Percentiles rank a stretch among this genome's conserved stretches.
These are phyloP conservation scores for Trissonchulus sp. DNA, from an alignment of 2,888 invertebrate genomes.

Conservation along the genomic window DNA sequence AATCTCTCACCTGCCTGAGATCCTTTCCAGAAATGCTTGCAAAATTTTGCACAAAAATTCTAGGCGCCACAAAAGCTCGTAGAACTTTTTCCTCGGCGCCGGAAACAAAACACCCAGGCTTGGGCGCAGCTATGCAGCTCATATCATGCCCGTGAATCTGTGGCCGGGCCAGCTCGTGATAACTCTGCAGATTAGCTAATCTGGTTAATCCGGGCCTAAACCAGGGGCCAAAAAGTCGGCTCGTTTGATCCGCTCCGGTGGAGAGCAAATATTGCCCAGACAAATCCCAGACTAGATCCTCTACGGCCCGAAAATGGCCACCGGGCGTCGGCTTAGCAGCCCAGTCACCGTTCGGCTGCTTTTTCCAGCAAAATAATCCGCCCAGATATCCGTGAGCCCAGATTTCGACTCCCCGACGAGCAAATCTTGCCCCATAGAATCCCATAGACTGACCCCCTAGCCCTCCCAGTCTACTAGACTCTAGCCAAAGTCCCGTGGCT, in stretches of 20 bases:
- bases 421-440: conserved; percentile 43
- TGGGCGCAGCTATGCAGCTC: conserved; percentile 61
- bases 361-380: conserved; percentile 18
- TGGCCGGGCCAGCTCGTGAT: conserved; percentile 90
- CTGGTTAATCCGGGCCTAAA: not conserved
- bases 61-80: conserved; percentile 75
- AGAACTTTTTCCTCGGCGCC: conserved; percentile 94
- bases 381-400: conserved; percentile 35
- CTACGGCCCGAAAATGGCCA: conserved; percentile 43
- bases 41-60: conserved; percentile 73
- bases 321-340: conserved; percentile 32
- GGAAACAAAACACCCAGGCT: conserved; percentile 65
- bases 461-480: conserved; percentile 40
- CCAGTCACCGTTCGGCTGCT: conserved; percentile 25
- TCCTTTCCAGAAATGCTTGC: not conserved
- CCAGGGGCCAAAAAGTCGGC: conserved; percentile 40
- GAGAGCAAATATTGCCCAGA: conserved; percentile 41
- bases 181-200: conserved; percentile 53
- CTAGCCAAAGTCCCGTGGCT: conserved; percentile 28
- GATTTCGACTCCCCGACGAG: conserved; percentile 30
- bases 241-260: conserved; percentile 45
- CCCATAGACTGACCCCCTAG: conserved; percentile 46
- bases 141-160: conserved; percentile 95
- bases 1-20: no score
- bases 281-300: conserved; percentile 42